Base-by-base conservation (phyloP, 2,797 vertebrate species). In the Lepus townsendii region DNA sequence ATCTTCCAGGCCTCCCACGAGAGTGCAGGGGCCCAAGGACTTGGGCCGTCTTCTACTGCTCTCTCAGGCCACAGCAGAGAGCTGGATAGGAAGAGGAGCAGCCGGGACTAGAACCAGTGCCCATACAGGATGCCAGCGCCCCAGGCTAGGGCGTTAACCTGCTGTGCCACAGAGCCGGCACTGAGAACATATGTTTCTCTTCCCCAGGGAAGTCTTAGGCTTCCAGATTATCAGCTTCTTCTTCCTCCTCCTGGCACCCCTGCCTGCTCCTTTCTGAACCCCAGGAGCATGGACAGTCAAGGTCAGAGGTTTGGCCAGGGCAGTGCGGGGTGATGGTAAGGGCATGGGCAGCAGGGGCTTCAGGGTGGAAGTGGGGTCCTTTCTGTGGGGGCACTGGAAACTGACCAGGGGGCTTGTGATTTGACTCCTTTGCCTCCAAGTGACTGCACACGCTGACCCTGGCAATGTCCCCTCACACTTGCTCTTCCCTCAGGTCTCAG, bases 161-260 rank as follows among this genome's bases (percentile, higher is more conserved):
- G 42, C 42, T 47, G 42, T 47, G 42, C 42, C 8, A 47, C 42
- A 42, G 7, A 6, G 6, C 42, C 42, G 7, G 42, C 42, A 7
- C 42, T 8, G 91, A 85, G 79, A 85, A 27, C 62, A 17, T 75
- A 76, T 77, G 2, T 57, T 86, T 88, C 90, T 66, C 79, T 86
- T 5, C 24, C 20, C 68, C 4, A 20, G 60, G 27, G 62, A 62
- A 92, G 35, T 91, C 38, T 17, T 71, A 22, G n/a, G 52, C 93
- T 83, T 76, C 66, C 6, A 69, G 75, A 32, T 52, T 38, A 12
- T 68, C 12, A 35, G 3, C 4, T 16, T 57, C 38, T 63, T 82
- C 54, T 12, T 38, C 17, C 35, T 63, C 4, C 35, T 82, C 30
- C 13, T 1, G 12, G 11, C 22, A 62, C 2, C 17, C 38, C 69